Evolutionary conservation across 2,888 invertebrate genomes (phyloP).

Genomic region (Drosophila borborema): DNA sequence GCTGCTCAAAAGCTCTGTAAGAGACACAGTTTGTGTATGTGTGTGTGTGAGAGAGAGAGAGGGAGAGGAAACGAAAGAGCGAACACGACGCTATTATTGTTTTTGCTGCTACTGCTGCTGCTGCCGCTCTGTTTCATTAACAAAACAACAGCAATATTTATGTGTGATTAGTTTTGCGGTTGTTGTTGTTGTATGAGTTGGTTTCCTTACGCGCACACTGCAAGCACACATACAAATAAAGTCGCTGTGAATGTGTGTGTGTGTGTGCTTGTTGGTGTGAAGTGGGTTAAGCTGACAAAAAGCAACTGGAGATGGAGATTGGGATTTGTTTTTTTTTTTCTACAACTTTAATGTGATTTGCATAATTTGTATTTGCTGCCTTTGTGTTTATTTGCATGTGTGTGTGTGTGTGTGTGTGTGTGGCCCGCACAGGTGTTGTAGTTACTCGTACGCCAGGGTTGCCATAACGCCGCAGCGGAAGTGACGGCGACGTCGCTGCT

Average conservation of each 20-base stretch:
- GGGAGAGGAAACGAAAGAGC: conserved; percentile 16
- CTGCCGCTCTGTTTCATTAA: conserved; percentile 73
- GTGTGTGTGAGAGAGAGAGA: background rate
- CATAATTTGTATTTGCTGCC: conserved; percentile 58
- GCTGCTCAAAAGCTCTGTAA: conserved; percentile 15
- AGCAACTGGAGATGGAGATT: conserved; percentile 63
- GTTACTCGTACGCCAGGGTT: conserved; percentile 51
- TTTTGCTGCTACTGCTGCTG: conserved; percentile 49
- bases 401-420: conserved; percentile 43
- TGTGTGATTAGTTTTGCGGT: conserved; percentile 68
- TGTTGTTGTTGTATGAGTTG: conserved; percentile 32
- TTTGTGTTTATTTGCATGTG: conserved; percentile 32
- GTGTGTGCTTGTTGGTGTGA: conserved; percentile 53
- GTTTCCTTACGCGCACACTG: conserved; percentile 58
- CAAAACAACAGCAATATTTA: conserved; percentile 72
- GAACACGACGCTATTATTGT: conserved; percentile 13
- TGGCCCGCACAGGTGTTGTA: conserved; percentile 65
- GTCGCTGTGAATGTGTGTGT: conserved; percentile 3
- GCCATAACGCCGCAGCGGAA: conserved; percentile 52
- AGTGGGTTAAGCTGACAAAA: conserved; percentile 75
- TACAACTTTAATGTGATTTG: conserved; percentile 68
- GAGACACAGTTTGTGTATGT: background rate
- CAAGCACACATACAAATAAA: conserved; percentile 39
- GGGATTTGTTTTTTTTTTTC: conserved; percentile 32
- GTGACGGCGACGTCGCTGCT: conserved; percentile 26